Percentiles rank a stretch among this genome's conserved stretches.
Conservation (phyloP, 2,888 invertebrate species). For the Xestia xanthographa region DNA sequence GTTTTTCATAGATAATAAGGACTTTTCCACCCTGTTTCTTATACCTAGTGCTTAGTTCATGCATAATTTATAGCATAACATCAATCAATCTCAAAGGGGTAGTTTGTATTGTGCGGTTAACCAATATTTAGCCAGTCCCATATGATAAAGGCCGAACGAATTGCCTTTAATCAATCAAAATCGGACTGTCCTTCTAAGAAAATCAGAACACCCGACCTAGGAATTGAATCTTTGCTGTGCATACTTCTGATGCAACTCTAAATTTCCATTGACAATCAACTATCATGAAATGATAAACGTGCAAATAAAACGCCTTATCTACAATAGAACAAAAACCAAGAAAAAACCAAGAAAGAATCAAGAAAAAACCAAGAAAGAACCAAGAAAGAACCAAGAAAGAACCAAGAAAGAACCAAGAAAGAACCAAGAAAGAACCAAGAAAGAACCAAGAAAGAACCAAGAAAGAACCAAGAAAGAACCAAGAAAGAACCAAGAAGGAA, state of each 20-base stretch:
- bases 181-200: background rate
- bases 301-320: background rate
- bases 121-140: background rate
- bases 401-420: no score
- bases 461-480: no score
- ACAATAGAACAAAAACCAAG: conserved; percentile 18
- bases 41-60: background rate
- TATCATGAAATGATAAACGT: background rate
- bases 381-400: no score
- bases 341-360: no score
- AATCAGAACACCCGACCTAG: background rate
- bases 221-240: background rate
- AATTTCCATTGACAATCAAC: background rate
- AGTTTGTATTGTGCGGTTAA: background rate
- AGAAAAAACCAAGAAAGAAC: no score
- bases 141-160: background rate
- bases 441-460: no score
- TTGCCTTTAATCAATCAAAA: no score
- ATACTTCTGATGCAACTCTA: background rate
- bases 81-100: no score
- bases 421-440: no score
- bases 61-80: background rate
- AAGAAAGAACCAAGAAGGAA: no score
- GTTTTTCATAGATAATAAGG: background rate
- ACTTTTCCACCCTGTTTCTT: background rate